Base-by-base conservation (phyloP, 2,113 vertebrate genomes). In the Prunella himalayana region DNA sequence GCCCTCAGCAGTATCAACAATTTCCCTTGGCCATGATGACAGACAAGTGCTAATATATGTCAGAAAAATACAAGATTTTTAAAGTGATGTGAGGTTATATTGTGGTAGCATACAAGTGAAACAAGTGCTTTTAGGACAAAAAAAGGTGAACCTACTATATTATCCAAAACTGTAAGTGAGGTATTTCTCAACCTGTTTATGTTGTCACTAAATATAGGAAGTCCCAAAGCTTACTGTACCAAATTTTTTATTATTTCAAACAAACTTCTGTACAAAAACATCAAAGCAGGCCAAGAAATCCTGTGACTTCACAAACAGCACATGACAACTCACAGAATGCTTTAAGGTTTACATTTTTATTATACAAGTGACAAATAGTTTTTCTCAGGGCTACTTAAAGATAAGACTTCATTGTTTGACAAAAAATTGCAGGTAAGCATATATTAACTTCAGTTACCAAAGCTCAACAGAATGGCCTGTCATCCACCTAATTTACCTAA, bases 201-300 rank as follows among this genome's bases (percentile, higher is more conserved):
- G n/a, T 30, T 73, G 24, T 27, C 68, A 80, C 71, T 86, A 93
- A 76, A 89, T n/a, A 80, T 9, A 73, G 76, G 75, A 59, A 92
- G 63, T 61, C 27, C 49, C 79, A 88, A 50, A 80, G 30, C 56
- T 95, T 97, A 95, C 95, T 83, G 95, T 96, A 97, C 95, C 95
- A 97, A 97, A 96, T 71, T 60, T 96, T 98, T 98, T 97, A 97
- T 97, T 96, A 96, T 96, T 96, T 97, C 87, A 96, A 96, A 97
- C 94, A 95, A 97, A 95, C 63, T 87, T 96, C 95, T 98, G 84
- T 97, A 98, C 95, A 97, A 98, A 98, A 97, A 92, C 68, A 68
- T 92, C 66, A 93, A 88, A 96, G 85, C 91, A 96, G 78, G 92
- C 95, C 92, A 91, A 90, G 88, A 96, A 92, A 90, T 64, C 87